Conservation (phyloP, 2,113 vertebrate species). For the Oceanodroma tethys region DNA sequence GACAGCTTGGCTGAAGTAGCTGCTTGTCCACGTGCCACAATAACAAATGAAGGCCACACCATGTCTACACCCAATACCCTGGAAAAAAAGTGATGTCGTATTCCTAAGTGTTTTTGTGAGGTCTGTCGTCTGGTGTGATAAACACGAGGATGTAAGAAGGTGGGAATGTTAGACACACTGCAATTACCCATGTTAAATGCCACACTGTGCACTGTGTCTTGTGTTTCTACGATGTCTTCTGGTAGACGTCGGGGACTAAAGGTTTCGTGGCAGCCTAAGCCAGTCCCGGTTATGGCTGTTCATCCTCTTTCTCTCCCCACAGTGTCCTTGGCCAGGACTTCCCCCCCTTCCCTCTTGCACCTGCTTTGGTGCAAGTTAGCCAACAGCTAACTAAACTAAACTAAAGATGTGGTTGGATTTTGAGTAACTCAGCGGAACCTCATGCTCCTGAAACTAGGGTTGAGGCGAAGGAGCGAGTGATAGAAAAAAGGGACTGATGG, state of each 20-base stretch:
- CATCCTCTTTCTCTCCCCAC: not conserved
- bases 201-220: not conserved
- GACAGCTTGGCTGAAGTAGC: not conserved
- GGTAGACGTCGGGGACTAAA: not conserved
- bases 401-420: not conserved
- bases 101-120: not conserved
- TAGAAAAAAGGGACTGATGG: not conserved
- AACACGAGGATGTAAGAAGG: not conserved
- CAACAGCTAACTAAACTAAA: not conserved
- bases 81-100: not conserved
- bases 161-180: not conserved
- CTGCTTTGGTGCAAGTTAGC: not conserved
- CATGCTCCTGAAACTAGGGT: accelerated
- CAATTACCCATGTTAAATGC: not conserved
- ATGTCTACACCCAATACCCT: not conserved
- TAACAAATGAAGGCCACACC: not conserved
- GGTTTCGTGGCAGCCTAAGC: not conserved
- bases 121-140: not conserved
- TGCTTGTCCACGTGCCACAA: not conserved
- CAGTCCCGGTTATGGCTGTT: not conserved
- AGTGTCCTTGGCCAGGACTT: not conserved
- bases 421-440: not conserved
- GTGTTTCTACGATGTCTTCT: not conserved
- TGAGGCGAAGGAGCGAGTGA: not conserved
- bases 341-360: not conserved